Evolutionary conservation across 64 coral and sea anemone species (phyloP).

Genomic region (Anthopleura sola): DNA sequence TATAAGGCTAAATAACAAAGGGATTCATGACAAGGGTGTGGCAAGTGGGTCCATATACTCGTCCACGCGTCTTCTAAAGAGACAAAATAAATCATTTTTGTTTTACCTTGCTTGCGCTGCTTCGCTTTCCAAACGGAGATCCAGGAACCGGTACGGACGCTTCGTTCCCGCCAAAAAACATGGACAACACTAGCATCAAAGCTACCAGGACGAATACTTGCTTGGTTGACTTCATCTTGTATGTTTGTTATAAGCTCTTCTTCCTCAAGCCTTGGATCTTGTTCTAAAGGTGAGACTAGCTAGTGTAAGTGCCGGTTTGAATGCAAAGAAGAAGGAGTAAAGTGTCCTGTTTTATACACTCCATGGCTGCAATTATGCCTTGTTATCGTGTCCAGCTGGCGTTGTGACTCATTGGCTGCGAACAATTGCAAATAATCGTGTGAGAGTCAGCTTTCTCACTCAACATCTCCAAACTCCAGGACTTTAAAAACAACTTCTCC

Average conservation of each 20-base stretch:
- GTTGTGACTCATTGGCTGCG: background rate
- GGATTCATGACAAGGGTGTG: no score
- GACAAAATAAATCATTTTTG: no score
- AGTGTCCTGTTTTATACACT: background rate
- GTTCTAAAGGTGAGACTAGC: background rate
- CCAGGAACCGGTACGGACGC: background rate
- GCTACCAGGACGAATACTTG: background rate
- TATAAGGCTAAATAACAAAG: no score
- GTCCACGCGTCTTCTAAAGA: no score
- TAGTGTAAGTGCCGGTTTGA: background rate
- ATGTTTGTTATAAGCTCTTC: background rate
- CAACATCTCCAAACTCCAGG: background rate
- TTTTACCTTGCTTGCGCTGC: background rate
- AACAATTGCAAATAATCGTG: background rate
- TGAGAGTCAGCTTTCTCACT: background rate
- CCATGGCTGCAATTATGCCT: background rate
- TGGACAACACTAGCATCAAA: background rate
- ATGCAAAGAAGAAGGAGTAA: background rate
- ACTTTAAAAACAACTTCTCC: background rate
- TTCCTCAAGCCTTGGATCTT: background rate
- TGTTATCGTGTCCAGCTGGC: background rate
- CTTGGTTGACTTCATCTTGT: background rate
- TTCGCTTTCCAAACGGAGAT: background rate
- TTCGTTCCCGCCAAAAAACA: background rate
- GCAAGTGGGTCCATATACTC: no score